phyloP scores from a whole-genome alignment of 1,140 invertebrate genomes.

The Globodera ellingtonae region DNA sequence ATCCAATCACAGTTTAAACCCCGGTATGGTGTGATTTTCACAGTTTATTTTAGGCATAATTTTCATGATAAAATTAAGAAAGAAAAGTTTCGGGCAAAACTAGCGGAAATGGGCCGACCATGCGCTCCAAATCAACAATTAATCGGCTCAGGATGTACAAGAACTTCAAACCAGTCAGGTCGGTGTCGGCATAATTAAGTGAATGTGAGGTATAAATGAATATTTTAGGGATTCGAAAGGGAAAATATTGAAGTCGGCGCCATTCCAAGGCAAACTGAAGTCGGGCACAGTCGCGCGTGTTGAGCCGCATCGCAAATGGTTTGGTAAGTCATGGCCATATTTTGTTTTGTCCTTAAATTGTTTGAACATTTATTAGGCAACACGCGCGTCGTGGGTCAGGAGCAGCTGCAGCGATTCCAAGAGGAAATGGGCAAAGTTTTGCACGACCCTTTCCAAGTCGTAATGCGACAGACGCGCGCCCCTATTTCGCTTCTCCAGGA shows the following conservation, averaged over 20 bases:
- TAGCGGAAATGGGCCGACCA: conserved; percentile 28
- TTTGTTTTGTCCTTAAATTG: neutral
- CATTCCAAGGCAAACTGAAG: conserved; percentile 85
- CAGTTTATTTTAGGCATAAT: neutral
- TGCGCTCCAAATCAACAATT: conserved; percentile 85
- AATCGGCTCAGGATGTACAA: conserved; percentile 88
- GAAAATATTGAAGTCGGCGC: conserved; percentile 88
- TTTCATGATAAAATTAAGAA: conserved; percentile 23
- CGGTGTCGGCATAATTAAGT: conserved; percentile 15
- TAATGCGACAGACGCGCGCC: conserved; percentile 92
- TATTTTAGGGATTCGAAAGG: conserved; percentile 76
- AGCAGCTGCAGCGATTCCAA: conserved; percentile 93
- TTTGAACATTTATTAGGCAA: conserved; percentile 67
- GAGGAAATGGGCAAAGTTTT: conserved; percentile 88
- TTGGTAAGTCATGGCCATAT: conserved; percentile 69
- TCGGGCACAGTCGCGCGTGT: conserved; percentile 88
- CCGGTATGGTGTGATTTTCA: conserved; percentile 22
- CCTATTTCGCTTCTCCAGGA: conserved; percentile 93
- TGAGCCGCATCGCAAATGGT: conserved; percentile 97
- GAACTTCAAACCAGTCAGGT: conserved; percentile 89
- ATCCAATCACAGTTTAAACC: conserved; percentile 54
- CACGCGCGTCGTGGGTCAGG: conserved; percentile 80
- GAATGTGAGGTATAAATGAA: conserved; percentile 26
- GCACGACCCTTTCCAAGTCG: conserved; percentile 93
- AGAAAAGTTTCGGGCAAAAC: conserved; percentile 32